phyloP scores from a whole-genome alignment of 2,797 vertebrate species.

The Sternotherus odoratus region DNA sequence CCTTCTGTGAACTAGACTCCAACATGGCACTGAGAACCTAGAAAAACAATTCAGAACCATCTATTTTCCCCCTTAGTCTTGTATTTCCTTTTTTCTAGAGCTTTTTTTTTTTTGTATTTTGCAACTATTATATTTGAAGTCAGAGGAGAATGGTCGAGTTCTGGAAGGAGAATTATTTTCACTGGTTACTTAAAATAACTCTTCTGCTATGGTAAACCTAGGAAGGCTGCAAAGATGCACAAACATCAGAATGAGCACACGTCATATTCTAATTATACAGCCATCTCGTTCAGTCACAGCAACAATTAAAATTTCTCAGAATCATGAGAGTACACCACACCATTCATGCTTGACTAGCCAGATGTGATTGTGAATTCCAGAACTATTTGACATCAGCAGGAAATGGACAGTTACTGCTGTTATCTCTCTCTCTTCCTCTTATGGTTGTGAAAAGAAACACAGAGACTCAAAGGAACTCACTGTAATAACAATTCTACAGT shows the following conservation, averaged over 20 bases:
- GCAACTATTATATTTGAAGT: not conserved
- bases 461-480: conserved; percentile 28
- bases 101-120: not conserved
- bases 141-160: not conserved
- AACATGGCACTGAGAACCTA: not conserved
- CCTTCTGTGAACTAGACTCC: not conserved
- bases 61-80: not conserved
- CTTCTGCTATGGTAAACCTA: not conserved
- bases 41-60: not conserved
- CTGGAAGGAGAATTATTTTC: not conserved
- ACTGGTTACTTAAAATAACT: not conserved
- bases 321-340: not conserved
- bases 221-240: not conserved
- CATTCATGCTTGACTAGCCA: conserved; percentile 20
- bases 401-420: conserved; percentile 30
- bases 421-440: conserved; percentile 22
- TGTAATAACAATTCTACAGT: conserved; percentile 34
- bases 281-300: not conserved
- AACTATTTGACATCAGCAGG: not conserved
- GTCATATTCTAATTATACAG: conserved; percentile 12
- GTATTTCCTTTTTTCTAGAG: not conserved
- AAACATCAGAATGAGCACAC: not conserved
- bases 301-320: not conserved
- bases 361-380: conserved; percentile 40
- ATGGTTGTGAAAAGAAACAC: conserved; percentile 28